Percentiles rank a stretch among this genome's conserved stretches.
phyloP scores from a whole-genome alignment of 2,888 invertebrate species.

The Arenicola marina region DNA sequence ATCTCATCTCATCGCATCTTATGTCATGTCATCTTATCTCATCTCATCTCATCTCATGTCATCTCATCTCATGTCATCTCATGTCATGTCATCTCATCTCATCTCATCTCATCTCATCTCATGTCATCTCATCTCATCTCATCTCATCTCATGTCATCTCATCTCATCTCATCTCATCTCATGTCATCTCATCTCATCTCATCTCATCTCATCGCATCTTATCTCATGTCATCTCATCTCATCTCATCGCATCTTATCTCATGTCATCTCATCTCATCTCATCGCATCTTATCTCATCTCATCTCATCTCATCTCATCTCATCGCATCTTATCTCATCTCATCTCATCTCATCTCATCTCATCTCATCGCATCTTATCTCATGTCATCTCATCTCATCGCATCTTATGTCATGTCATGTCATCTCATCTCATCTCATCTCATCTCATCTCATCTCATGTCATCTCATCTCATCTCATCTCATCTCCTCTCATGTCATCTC shows the following conservation, averaged over 20 bases:
- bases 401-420: too few species aligned
- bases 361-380: too few species aligned
- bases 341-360: too few species aligned
- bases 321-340: too few species aligned
- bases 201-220: background rate
- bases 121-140: background rate
- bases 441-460: too few species aligned
- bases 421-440: too few species aligned
- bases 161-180: background rate
- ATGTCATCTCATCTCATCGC: too few species aligned
- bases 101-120: background rate
- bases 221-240: too few species aligned
- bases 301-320: slow-evolving; percentile 2
- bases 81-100: background rate
- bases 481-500: background rate
- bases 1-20: too few species aligned
- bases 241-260: too few species aligned
- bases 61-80: background rate
- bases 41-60: background rate
- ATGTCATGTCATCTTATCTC: background rate
- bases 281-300: slow-evolving; percentile 6
- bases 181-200: slow-evolving; percentile 4
- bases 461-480: too few species aligned
- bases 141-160: background rate
- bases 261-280: too few species aligned